Evolutionary conservation across 2,113 vertebrate genomes (phyloP), one percentile per base, ranked within the genome.

Genomic region (Grammomys surdaster): DNA sequence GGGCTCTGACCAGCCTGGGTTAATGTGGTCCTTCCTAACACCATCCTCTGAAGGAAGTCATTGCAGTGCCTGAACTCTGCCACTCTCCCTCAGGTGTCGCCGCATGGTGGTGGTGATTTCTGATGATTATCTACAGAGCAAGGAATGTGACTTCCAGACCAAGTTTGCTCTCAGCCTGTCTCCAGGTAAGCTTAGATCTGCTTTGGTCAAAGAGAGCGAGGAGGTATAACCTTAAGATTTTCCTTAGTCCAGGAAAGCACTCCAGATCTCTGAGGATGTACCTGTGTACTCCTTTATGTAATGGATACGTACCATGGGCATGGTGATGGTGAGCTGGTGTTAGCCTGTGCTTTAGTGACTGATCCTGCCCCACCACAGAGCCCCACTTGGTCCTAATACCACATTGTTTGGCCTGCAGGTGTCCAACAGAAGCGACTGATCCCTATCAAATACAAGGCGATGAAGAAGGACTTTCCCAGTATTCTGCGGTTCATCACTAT

Each of bases 151-250:
- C 97, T 99, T 99, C 98, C 99, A 99, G 98, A 99, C 99, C 85
- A 99, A 99, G 98, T 99, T 99, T 98, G 99, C 99, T 7, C 99
- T 99, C 95, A 99, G 99, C 95, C 99, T 99, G 93, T 99, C 98
- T 93, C 99, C 99, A 96, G 99, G 99, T 99, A 98, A 98, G 97
- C 58, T 43, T 54, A 70, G 17, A 10, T 16, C 48, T 54, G 16
- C 40, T 17, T 40, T 82, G 26, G 31, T 75, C 40, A 69, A 17
- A 77, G 19, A 40, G 40, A 16, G 73, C 16, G 2, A 46, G 43
- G 48, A 14, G 46, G n/a, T 5, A 0, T 65, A n/a, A 28, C 51
- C 33, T 88, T n/a, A 17, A 48, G 56, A 91, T 54, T 16, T 40
- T 40, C 40, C 40, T 76, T n/a, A 86, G 72, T 14, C 67, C 63